These are phyloP conservation scores for Prolemur simus DNA, from an alignment of 2,113 vertebrate species.

Conservation along the genomic window DNA sequence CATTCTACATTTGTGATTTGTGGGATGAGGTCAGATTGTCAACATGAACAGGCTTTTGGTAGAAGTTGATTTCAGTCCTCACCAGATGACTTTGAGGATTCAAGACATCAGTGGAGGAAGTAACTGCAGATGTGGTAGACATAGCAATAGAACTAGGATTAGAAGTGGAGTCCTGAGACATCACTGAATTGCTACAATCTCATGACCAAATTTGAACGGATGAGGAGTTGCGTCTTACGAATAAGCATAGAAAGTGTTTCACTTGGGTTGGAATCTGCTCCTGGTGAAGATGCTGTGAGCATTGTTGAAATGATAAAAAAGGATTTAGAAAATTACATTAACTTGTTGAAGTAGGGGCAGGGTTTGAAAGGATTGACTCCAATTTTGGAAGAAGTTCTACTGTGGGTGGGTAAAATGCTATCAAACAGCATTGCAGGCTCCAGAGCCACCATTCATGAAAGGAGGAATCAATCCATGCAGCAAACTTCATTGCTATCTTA, in stretches of 20 bases:
- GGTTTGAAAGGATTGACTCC: neutral
- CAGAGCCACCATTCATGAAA: neutral
- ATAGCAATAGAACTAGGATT: neutral
- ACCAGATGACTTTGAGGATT: neutral
- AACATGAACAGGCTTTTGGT: neutral
- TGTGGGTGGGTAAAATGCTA: neutral
- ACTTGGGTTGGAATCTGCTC: neutral
- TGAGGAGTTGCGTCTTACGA: neutral
- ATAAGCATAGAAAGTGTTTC: neutral
- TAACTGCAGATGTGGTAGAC: neutral
- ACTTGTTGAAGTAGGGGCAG: neutral
- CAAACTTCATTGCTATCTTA: neutral
- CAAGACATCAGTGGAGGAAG: neutral
- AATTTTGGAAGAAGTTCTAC: neutral
- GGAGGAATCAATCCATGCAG: neutral
- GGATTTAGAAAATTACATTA: neutral
- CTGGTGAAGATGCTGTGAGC: neutral
- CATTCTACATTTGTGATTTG: neutral
- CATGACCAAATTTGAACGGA: neutral
- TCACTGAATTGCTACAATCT: neutral
- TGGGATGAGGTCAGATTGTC: neutral
- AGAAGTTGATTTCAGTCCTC: neutral
- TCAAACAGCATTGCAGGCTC: neutral
- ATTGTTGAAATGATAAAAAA: neutral
- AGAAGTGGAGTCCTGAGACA: neutral